Percentiles rank a stretch among this genome's conserved stretches.
These are phyloP conservation scores for Notothenia coriiceps DNA, from an alignment of 2,113 vertebrate species.

Conservation along the genomic window DNA sequence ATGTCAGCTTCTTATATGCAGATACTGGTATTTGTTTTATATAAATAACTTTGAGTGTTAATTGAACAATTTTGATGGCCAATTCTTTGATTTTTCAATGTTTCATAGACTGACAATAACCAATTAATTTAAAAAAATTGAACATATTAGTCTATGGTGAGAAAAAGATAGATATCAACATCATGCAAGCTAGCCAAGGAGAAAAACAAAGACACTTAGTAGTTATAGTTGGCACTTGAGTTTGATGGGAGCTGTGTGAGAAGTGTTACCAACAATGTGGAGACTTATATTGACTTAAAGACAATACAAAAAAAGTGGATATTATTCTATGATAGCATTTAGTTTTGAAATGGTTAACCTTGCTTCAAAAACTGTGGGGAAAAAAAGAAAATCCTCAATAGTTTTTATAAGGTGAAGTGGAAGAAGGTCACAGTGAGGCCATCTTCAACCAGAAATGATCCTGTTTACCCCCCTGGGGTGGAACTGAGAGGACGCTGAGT, in stretches of 20 bases:
- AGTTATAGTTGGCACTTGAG: background rate
- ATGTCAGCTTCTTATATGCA: background rate
- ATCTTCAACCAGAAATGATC: constrained; percentile 64
- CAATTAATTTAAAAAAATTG: background rate
- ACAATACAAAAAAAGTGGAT: background rate
- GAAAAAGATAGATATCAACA: background rate
- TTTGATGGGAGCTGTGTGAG: background rate
- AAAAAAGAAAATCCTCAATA: background rate
- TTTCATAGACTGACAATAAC: background rate
- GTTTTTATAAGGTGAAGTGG: constrained; percentile 7
- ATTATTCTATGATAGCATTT: background rate
- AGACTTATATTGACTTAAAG: background rate
- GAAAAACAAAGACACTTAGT: background rate
- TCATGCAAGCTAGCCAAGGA: background rate
- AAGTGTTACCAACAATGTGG: background rate
- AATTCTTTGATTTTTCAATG: background rate
- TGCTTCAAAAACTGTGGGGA: background rate
- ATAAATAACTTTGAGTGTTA: background rate
- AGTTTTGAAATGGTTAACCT: background rate
- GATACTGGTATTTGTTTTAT: too few species aligned
- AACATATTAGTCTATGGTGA: background rate
- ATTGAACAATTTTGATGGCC: background rate
- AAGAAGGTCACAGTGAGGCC: constrained; percentile 62
- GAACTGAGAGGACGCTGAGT: constrained; percentile 83
- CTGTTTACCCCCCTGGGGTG: constrained; percentile 60